Evolutionary conservation across 2,113 vertebrate genomes (phyloP).

Genomic region (Salvelinus sp.): DNA sequence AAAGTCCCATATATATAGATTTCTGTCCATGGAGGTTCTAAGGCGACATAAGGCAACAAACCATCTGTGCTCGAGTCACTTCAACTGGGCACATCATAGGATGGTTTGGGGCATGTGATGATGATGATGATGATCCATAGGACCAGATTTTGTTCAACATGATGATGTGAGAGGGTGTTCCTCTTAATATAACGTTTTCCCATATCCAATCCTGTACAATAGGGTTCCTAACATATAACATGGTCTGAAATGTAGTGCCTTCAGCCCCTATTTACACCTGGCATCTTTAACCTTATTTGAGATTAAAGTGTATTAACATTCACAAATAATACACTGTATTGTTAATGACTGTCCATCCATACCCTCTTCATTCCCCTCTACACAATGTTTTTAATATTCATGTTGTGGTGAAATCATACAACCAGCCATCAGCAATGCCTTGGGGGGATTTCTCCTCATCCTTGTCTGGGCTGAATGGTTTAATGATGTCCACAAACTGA

Average conservation of each 20-base stretch:
- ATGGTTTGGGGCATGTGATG: no score
- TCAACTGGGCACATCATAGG: background rate
- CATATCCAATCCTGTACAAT: no score
- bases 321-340: background rate
- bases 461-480: slow-evolving; percentile 29
- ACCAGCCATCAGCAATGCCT: slow-evolving; percentile 1
- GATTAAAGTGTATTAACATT: slow-evolving; percentile 56
- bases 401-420: no score
- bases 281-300: slow-evolving; percentile 47
- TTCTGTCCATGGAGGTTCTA: slow-evolving; percentile 57
- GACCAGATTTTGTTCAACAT: no score
- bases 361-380: no score
- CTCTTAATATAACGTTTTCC: no score
- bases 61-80: slow-evolving; percentile 31
- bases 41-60: slow-evolving; percentile 57
- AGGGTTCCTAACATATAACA: slow-evolving; percentile 30
- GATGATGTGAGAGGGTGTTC: no score
- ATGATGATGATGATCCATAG: background rate
- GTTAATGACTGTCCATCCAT: no score
- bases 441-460: background rate
- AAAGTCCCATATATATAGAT: slow-evolving; percentile 62
- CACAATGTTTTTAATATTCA: no score
- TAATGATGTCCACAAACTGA: slow-evolving; percentile 56
- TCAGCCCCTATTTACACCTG: slow-evolving; percentile 51
- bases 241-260: slow-evolving; percentile 45